Evolutionary conservation across 2,113 vertebrate genomes (phyloP).

Genomic region (Oncorhynchus kisutch): DNA sequence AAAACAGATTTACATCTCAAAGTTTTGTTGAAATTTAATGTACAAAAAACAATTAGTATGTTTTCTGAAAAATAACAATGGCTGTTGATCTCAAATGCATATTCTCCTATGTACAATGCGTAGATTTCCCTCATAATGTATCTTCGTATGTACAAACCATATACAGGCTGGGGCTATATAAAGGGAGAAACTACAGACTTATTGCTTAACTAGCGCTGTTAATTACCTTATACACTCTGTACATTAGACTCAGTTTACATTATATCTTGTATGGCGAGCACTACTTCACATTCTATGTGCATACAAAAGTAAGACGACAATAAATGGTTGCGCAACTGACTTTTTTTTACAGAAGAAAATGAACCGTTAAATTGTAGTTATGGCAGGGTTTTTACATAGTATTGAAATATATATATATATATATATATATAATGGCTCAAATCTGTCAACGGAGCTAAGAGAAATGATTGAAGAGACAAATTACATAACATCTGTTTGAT

Average conservation of each 20-base stretch:
- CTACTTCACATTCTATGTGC: slow-evolving; percentile 63
- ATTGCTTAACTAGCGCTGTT: slow-evolving; percentile 78
- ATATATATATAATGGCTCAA: slow-evolving; percentile 31
- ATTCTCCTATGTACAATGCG: slow-evolving; percentile 66
- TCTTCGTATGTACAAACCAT: slow-evolving; percentile 69
- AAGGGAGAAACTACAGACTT: slow-evolving; percentile 75
- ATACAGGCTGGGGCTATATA: slow-evolving; percentile 70
- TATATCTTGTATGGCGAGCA: slow-evolving; percentile 61
- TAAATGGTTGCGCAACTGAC: slow-evolving; percentile 52
- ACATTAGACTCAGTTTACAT: slow-evolving; percentile 52
- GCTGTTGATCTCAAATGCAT: slow-evolving; percentile 72
- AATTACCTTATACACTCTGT: slow-evolving; percentile 61
- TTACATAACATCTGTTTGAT: slow-evolving; percentile 32
- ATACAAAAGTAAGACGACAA: slow-evolving; percentile 47
- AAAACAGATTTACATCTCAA: slow-evolving; percentile 27
- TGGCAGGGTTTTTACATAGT: slow-evolving; percentile 23
- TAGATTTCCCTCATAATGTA: slow-evolving; percentile 47
- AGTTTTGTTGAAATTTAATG: slow-evolving; percentile 64
- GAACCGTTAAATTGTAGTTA: slow-evolving; percentile 2
- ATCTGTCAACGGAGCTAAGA: slow-evolving; percentile 41
- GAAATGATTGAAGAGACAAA: slow-evolving; percentile 12
- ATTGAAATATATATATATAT: slow-evolving; percentile 24
- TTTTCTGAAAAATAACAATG: slow-evolving; percentile 78
- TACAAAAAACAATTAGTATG: slow-evolving; percentile 75
- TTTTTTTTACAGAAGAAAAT: slow-evolving; percentile 36